phyloP scores from a whole-genome alignment of 2,797 vertebrate species.

The Hapalemur alaotrensis region DNA sequence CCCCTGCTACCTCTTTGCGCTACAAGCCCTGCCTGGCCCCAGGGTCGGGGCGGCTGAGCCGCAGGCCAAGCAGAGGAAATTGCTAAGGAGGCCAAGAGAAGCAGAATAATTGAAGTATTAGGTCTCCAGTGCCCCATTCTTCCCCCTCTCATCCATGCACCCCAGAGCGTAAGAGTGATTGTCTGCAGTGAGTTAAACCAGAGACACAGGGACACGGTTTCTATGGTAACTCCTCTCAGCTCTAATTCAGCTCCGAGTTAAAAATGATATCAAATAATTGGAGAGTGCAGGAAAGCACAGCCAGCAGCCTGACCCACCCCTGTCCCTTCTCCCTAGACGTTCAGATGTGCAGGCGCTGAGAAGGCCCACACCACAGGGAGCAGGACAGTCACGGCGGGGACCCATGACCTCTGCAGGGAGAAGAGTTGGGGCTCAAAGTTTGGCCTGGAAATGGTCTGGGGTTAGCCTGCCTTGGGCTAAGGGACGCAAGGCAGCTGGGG shows the following conservation, averaged over 20 bases:
- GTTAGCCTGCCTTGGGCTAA: neutral
- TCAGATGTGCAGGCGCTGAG: neutral
- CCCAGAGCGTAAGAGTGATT: constrained; percentile 79
- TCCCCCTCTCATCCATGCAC: constrained; percentile 77
- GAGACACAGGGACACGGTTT: constrained; percentile 85
- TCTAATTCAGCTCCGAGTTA: constrained; percentile 85
- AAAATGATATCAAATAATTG: constrained; percentile 85
- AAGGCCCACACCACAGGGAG: neutral
- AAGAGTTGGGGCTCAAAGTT: neutral
- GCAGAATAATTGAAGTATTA: constrained; percentile 69
- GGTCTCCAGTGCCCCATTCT: constrained; percentile 74
- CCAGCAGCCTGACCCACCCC: constrained; percentile 39
- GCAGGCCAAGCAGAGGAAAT: constrained; percentile 67
- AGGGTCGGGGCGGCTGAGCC: neutral
- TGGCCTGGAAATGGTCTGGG: neutral
- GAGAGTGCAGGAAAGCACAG: constrained; percentile 74
- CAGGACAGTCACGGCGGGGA: accelerated
- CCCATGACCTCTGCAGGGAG: neutral
- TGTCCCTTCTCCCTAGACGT: neutral
- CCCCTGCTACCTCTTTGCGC: accelerated
- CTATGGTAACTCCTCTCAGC: constrained; percentile 83
- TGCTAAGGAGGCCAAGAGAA: constrained; percentile 57
- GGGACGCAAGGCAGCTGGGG: neutral
- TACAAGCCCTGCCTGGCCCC: accelerated
- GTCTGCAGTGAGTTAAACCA: constrained; percentile 85